Conservation (phyloP, 2,888 invertebrate species). For the Gymnoscelis rufifasciata region DNA sequence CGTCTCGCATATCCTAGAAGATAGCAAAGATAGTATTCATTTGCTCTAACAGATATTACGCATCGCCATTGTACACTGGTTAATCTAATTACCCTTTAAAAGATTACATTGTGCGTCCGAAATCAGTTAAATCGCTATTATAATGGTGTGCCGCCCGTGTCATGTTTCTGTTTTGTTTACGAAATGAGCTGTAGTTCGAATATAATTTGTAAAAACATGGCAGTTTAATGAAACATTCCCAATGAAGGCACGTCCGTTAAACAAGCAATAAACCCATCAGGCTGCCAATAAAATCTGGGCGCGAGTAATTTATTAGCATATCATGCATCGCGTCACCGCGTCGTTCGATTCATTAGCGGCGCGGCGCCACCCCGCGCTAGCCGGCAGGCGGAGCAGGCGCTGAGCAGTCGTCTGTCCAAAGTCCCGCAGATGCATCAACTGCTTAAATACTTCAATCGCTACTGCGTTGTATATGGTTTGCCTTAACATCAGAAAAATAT, state of each 20-base stretch:
- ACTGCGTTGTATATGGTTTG: too few species aligned
- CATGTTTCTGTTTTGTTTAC: background rate
- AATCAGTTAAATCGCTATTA: background rate
- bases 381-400: background rate
- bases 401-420: too few species aligned
- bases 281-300: slow-evolving; percentile 28
- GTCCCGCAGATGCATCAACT: too few species aligned
- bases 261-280: slow-evolving; percentile 27
- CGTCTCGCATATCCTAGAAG: too few species aligned
- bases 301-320: slow-evolving; percentile 17
- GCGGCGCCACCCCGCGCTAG: background rate
- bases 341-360: slow-evolving; percentile 35
- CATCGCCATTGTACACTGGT: too few species aligned
- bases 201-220: slow-evolving; percentile 11
- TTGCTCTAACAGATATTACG: too few species aligned
- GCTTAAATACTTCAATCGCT: too few species aligned
- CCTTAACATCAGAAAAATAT: too few species aligned
- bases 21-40: too few species aligned
- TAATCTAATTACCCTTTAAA: too few species aligned
- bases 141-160: background rate
- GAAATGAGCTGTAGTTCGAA: slow-evolving; percentile 1
- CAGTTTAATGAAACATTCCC: slow-evolving; percentile 20
- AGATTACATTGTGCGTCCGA: too few species aligned
- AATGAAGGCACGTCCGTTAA: slow-evolving; percentile 18
- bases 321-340: slow-evolving; percentile 20